Base-by-base conservation (phyloP, 1,140 invertebrate genomes). In the Dolichoris vasculosae region DNA sequence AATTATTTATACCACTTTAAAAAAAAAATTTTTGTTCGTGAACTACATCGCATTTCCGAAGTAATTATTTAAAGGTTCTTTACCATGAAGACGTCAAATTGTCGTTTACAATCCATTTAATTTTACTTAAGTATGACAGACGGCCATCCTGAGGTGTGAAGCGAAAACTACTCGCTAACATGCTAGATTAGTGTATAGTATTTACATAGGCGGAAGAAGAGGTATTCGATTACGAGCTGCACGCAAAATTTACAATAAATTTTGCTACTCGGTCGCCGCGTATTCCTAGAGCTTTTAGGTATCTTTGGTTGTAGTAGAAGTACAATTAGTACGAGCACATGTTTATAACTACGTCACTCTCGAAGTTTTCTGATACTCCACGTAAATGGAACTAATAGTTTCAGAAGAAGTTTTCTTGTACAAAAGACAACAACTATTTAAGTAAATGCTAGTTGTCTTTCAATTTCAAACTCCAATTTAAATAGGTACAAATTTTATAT, bases 151-250 rank as follows among this genome's bases (percentile, higher is more conserved):
- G 0, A 35, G 2, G 32, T 38, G 67, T 20, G 4, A 38, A 38
- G 35, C 30, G 11, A 20, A 38, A 69, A 69, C 32, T 69, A 40
- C 23, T n/a, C 15, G 4, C 17, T 17, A 38, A 30, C 32, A 69
- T 30, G 30, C 67, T 69, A 69, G 30, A 69, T 69, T 69, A 69
- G 3, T 38, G 32, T 20, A 38, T 0, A 69, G 35, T 30, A 75
- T 46, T 48, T 75, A 43, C 71, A 32, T 75, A 40, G 23, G 30
- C 6, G 30, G 7, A 17, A 69, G 64, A 11, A 80, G 38, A 80
- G 38, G 2, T 59, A 55, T 63, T 64, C 55, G 64, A 82, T 81
- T 81, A 81, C 77, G 43, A 81, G 17, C 17, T 69, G 32, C 40
- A 30, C 64, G 9, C n/a, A 32, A 30, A 40, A 67, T 81, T 69